These are phyloP conservation scores for Drosophila orena DNA, from an alignment of 1,140 invertebrate species.

Conservation along the genomic window DNA sequence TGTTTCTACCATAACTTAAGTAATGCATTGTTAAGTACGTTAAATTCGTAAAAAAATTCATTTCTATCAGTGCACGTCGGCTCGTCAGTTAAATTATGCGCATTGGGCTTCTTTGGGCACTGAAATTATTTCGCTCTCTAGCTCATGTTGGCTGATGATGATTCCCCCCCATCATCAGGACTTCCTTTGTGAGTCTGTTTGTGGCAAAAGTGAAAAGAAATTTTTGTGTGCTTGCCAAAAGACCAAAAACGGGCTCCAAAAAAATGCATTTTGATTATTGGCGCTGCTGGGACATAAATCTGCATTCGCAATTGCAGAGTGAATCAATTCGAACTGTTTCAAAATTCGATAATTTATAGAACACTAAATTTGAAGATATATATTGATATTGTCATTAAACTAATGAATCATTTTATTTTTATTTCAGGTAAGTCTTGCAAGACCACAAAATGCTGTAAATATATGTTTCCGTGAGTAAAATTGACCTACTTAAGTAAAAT, in stretches of 20 bases:
- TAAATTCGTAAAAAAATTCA: too few relatives aligned
- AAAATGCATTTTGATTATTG: conserved; percentile 63
- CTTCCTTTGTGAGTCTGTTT: conserved; percentile 44
- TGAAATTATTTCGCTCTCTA: conserved; percentile 57
- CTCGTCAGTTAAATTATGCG: conserved; percentile 59
- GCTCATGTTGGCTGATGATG: conserved; percentile 47
- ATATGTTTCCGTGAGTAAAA: not conserved
- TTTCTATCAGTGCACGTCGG: conserved; percentile 6
- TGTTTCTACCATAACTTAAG: too few relatives aligned
- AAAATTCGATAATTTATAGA: not conserved
- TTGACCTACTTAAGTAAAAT: not conserved
- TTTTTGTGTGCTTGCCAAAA: conserved; percentile 38
- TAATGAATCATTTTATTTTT: not conserved
- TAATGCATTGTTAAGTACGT: too few relatives aligned
- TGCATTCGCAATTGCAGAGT: conserved; percentile 35
- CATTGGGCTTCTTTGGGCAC: conserved; percentile 65
- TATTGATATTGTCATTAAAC: not conserved
- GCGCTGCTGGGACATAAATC: conserved; percentile 60
- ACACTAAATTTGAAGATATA: not conserved
- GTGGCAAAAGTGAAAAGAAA: conserved; percentile 47
- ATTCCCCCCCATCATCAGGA: conserved; percentile 14
- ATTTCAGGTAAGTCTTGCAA: conserved; percentile 47
- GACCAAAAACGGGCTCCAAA: conserved; percentile 2
- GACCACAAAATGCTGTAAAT: not conserved
- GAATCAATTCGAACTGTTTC: conserved; percentile 27